phyloP scores from a whole-genome alignment of 2,888 invertebrate genomes.

The Lepidochitona cinerea region DNA sequence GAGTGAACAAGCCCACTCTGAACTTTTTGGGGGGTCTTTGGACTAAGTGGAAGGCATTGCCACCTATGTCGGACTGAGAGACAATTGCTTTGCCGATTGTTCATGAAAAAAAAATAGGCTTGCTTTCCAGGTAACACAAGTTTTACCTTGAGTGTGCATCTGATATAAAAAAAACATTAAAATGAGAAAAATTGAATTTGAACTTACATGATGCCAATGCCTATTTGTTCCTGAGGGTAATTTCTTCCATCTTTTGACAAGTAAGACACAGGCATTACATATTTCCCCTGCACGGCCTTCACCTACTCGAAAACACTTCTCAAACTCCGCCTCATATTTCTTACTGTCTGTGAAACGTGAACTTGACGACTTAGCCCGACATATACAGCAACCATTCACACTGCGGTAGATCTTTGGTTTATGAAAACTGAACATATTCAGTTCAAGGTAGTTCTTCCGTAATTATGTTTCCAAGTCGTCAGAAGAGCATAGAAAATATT shows the following conservation, averaged over 20 bases:
- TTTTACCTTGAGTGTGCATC: too few species aligned
- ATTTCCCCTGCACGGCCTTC: constrained; percentile 85
- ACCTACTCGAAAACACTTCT: constrained; percentile 81
- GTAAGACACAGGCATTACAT: constrained; percentile 87
- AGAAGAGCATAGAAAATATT: background rate
- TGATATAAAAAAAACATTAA: too few species aligned
- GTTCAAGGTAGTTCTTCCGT: background rate
- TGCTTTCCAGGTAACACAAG: too few species aligned
- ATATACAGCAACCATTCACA: constrained; percentile 87
- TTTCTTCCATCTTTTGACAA: constrained; percentile 82
- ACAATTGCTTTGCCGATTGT: too few species aligned
- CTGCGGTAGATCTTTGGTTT: constrained; percentile 84
- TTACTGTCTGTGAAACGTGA: constrained; percentile 88
- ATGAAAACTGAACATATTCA: constrained; percentile 85
- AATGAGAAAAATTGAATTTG: background rate
- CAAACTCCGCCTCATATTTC: constrained; percentile 86
- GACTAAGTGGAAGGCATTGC: too few species aligned
- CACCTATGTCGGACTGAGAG: too few species aligned
- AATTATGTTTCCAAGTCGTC: background rate
- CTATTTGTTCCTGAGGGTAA: constrained; percentile 58
- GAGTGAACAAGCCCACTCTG: too few species aligned
- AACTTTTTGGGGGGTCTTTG: too few species aligned
- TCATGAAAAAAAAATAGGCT: too few species aligned
- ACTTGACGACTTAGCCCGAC: constrained; percentile 86
- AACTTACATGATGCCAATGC: constrained; percentile 67